Evolutionary conservation across 2,888 invertebrate species (phyloP).

Genomic region (Stramonita haemastoma): DNA sequence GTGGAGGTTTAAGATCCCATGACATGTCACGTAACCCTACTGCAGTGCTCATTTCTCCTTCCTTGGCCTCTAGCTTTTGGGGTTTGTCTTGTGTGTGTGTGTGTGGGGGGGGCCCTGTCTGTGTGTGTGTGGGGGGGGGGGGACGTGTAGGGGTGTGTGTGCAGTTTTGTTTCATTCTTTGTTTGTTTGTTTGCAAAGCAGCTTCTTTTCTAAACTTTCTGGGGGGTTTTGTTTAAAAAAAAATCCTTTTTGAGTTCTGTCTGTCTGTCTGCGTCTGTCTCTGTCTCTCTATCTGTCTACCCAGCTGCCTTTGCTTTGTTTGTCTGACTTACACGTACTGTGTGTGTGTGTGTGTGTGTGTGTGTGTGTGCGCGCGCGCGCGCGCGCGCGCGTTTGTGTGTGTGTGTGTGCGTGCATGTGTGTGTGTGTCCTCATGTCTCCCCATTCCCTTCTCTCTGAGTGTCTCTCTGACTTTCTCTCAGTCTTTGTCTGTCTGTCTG

Average conservation of each 20-base stretch:
- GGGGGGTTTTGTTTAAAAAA: no score
- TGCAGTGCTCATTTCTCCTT: background rate
- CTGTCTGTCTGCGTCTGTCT: no score
- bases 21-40: constrained; percentile 27
- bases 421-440: background rate
- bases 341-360: background rate
- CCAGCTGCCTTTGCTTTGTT: background rate
- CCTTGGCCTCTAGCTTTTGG: background rate
- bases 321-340: background rate
- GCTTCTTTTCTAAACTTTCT: no score
- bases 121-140: no score
- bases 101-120: no score
- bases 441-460: background rate
- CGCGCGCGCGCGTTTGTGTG: background rate
- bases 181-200: no score
- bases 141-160: no score
- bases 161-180: no score
- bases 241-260: no score
- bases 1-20: constrained; percentile 17
- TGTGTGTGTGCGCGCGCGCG: background rate
- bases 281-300: background rate
- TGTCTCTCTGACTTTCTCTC: background rate
- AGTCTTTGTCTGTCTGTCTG: background rate
- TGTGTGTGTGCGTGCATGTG: constrained; percentile 11
- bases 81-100: no score